Conservation (phyloP, 2,113 vertebrate species). For the Thalassarche chlororhynchos region DNA sequence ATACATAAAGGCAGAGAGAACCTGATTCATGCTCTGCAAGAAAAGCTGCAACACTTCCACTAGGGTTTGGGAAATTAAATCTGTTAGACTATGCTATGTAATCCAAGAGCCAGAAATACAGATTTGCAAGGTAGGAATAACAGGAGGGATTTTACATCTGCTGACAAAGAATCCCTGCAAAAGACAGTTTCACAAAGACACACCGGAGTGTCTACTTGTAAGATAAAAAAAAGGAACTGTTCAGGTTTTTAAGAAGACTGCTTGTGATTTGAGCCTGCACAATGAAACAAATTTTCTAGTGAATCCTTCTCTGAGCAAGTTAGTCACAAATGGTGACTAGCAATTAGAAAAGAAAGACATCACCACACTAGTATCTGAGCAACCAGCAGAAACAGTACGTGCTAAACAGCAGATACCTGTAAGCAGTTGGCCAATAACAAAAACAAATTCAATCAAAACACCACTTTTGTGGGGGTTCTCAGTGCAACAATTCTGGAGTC, state of each 20-base stretch:
- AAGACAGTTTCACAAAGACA: not conserved
- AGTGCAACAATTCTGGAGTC: not conserved
- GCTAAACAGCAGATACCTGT: not conserved
- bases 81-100: not conserved
- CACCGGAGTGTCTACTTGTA: not conserved
- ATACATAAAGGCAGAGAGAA: not conserved
- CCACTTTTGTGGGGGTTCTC: not conserved
- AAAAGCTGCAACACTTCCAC: not conserved
- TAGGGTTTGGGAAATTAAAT: not conserved
- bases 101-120: not conserved
- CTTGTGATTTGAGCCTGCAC: not conserved
- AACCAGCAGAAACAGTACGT: not conserved
- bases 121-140: not conserved
- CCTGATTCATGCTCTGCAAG: fast-evolving
- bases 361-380: not conserved
- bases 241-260: not conserved
- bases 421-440: not conserved
- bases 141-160: not conserved
- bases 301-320: not conserved
- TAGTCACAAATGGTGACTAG: not conserved
- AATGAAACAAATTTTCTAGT: not conserved
- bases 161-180: not conserved
- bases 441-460: not conserved
- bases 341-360: not conserved
- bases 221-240: not conserved